Evolutionary conservation across 1,140 invertebrate species (phyloP).

Genomic region (Holcopasites calliopsidis): DNA sequence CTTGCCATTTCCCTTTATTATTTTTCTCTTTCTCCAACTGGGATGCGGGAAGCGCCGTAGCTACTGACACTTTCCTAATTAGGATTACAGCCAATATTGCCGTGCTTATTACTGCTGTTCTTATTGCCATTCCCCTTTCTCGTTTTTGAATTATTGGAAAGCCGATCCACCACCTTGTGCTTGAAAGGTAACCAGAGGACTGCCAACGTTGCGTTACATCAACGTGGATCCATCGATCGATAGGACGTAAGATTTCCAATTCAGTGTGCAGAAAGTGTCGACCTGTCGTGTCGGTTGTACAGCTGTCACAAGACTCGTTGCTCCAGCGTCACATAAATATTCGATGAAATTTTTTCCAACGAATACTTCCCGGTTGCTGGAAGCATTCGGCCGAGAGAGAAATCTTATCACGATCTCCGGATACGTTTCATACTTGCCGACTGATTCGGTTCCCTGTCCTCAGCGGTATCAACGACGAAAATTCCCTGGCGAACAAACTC

Average conservation of each 20-base stretch:
- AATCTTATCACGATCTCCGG: slow-evolving; percentile 28
- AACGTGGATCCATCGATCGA: neutral
- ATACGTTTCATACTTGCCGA: neutral
- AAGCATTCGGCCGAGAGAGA: neutral
- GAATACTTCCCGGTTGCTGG: neutral
- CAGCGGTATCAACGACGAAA: neutral
- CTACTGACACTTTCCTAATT: too few relatives aligned
- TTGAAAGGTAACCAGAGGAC: neutral
- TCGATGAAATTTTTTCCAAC: slow-evolving; percentile 25
- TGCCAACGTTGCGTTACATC: neutral
- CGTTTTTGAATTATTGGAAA: too few relatives aligned
- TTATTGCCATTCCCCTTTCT: too few relatives aligned
- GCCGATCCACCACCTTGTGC: too few relatives aligned
- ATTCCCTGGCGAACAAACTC: neutral
- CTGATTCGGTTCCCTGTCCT: slow-evolving; percentile 9
- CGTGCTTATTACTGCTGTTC: too few relatives aligned
- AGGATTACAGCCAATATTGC: too few relatives aligned
- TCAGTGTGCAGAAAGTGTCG: neutral
- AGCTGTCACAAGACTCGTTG: neutral
- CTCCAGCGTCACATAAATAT: slow-evolving; percentile 13
- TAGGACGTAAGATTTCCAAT: neutral
- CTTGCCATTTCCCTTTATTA: too few relatives aligned
- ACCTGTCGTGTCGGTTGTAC: neutral
- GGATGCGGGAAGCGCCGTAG: too few relatives aligned
- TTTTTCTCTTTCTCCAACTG: too few relatives aligned